These are phyloP conservation scores for Ptychobarbus kaznakovi DNA, from an alignment of 2,797 vertebrate genomes.

Conservation along the genomic window DNA sequence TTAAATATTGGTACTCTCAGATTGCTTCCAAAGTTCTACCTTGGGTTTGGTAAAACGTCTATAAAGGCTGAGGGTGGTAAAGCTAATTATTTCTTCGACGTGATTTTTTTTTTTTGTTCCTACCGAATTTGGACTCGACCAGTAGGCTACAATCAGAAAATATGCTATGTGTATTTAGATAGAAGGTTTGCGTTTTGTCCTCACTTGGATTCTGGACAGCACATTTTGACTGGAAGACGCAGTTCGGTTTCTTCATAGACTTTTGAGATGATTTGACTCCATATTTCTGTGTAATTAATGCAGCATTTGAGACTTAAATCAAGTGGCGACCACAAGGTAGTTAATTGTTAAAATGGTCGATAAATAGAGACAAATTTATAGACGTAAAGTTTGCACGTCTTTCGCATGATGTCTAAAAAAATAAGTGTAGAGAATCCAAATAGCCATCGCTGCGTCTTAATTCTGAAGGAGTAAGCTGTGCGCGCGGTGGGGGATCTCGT, in stretches of 20 bases:
- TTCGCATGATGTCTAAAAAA: neutral
- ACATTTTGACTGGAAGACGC: neutral
- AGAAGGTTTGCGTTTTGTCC: neutral
- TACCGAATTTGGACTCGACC: neutral
- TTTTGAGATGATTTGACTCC: neutral
- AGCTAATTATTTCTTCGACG: conserved; percentile 18
- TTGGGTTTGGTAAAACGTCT: conserved; percentile 41
- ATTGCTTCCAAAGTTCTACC: conserved; percentile 67
- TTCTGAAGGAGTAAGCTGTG: conserved; percentile 29
- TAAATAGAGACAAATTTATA: conserved; percentile 1
- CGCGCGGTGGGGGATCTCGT: conserved; percentile 51
- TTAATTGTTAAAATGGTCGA: neutral
- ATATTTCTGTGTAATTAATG: neutral
- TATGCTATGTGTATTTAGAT: neutral
- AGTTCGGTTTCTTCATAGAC: neutral
- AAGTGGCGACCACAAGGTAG: neutral
- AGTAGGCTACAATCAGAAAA: neutral
- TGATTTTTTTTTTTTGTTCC: conserved; percentile 38
- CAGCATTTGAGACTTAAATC: neutral
- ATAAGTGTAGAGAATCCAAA: conserved; percentile 17
- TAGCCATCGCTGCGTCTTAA: conserved; percentile 32
- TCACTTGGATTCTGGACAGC: neutral
- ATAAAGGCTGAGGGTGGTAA: conserved; percentile 46
- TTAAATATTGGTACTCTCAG: conserved; percentile 91
- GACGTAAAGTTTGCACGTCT: neutral